These are phyloP conservation scores for Prionailurus viverrinus DNA, from an alignment of 2,113 vertebrate genomes.

Conservation along the genomic window DNA sequence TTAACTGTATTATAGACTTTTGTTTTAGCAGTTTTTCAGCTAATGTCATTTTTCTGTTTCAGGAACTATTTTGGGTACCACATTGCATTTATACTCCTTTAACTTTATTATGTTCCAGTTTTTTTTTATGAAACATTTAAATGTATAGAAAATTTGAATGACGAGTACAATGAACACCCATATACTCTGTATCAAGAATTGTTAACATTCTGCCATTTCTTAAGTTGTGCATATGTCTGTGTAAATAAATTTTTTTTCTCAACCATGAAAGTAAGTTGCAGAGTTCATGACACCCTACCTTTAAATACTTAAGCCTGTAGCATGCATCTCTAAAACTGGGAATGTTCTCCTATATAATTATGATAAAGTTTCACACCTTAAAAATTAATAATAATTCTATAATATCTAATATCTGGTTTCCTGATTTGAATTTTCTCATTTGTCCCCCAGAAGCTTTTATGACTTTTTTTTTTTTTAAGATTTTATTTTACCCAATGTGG, in stretches of 20 bases:
- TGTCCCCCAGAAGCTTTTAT: not conserved
- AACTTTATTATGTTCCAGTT: not conserved
- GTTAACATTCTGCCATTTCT: not conserved
- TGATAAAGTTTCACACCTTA: not conserved
- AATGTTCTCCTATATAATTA: not conserved
- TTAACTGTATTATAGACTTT: not conserved
- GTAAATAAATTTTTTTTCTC: not conserved
- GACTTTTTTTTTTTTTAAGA: too few species aligned
- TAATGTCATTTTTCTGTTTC: not conserved
- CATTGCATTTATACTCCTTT: not conserved
- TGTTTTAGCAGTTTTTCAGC: not conserved
- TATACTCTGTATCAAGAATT: not conserved
- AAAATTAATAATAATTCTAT: not conserved
- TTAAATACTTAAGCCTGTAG: not conserved
- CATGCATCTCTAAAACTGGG: not conserved
- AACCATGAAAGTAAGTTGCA: not conserved
- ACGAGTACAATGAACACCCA: not conserved
- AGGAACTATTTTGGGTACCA: not conserved
- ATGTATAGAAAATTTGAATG: not conserved
- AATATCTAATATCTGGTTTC: not conserved
- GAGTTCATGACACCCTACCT: not conserved
- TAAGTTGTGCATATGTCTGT: not conserved
- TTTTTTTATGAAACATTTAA: conserved; percentile 1
- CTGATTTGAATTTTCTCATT: conserved; percentile 34
- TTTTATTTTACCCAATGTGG: not conserved